These are phyloP conservation scores for Chelon auratus DNA, from an alignment of 2,797 vertebrate genomes.

Conservation along the genomic window DNA sequence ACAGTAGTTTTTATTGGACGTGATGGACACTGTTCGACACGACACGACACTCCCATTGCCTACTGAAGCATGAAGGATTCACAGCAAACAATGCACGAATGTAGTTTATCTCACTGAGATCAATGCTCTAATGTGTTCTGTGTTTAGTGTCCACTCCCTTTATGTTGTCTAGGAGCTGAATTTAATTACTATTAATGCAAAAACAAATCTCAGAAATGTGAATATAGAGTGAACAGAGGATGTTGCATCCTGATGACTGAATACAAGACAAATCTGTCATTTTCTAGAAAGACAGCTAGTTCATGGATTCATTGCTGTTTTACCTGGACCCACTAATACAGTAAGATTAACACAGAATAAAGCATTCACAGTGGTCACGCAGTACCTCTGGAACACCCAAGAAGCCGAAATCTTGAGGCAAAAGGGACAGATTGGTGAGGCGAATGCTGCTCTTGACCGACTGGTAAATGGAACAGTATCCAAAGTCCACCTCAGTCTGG, in stretches of 20 bases:
- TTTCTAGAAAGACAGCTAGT: neutral
- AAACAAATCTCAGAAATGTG: too few species aligned
- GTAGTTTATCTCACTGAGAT: neutral
- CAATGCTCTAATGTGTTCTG: neutral
- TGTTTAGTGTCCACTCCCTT: conserved; percentile 1
- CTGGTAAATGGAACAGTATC: conserved; percentile 89
- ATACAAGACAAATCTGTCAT: neutral
- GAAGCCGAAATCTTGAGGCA: conserved; percentile 95
- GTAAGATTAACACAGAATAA: conserved; percentile 7
- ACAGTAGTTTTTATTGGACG: neutral
- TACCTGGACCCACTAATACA: conserved; percentile 6
- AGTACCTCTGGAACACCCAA: conserved; percentile 89
- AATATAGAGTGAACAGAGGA: too few species aligned
- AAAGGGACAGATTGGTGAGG: conserved; percentile 89
- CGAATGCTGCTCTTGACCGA: conserved; percentile 80
- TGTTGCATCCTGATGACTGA: conserved; percentile 4
- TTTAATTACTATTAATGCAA: neutral
- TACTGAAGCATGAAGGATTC: neutral
- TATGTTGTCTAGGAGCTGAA: neutral
- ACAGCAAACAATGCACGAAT: neutral
- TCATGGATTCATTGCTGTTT: neutral
- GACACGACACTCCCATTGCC: neutral
- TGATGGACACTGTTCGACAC: neutral
- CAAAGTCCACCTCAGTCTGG: conserved; percentile 86
- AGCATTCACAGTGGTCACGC: neutral